Base-by-base conservation (phyloP, 2,113 vertebrate species). In the Apistogramma diplotaenia region DNA sequence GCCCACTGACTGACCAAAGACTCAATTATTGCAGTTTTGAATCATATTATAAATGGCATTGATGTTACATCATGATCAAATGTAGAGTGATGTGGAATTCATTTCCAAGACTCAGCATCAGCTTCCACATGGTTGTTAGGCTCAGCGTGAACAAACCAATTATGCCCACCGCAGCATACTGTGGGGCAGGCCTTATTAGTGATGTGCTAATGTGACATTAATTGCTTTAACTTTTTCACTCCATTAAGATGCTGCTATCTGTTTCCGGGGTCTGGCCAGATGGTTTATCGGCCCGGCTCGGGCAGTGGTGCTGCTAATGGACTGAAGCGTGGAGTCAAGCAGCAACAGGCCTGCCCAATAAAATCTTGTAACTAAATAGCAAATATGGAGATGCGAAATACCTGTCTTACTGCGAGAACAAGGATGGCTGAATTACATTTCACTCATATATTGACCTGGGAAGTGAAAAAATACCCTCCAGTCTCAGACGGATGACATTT, bases 181-280 rank as follows among this genome's bases (percentile, higher is more conserved):
- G 73, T 79, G 85, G 91, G 91, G 88, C 85, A 89, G 89, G 85
- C 83, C 91, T 93, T 94, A 93, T 94, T 94, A 94, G 91, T 81
- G 85, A 86, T 89, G 89, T 88, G 90, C 89, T 94, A 94, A 94
- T 94, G 91, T 91, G 91, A 93, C 93, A 93, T 93, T 94, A 94
- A 94, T 94, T 93, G 93, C 91, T 93, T 93, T 94, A 92, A 91
- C 87, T 93, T 93, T 94, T 94, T 94, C 93, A 92, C 91, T 92
- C 91, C 91, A 94, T 94, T 94, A 94, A 92, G 88, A 93, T 87
- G 85, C 89, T 78, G 87, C 91, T 93, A 92, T 94, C 91, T 91
- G 87, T 93, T 92, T 92, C 84, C 84, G 82, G 87, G 92, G 88
- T 88, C 74, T 19, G 88, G 89, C 91, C 93, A 93, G 94, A 94